Base-by-base conservation (phyloP, 1,140 invertebrate genomes). In the Conopomorpha cramerella region DNA sequence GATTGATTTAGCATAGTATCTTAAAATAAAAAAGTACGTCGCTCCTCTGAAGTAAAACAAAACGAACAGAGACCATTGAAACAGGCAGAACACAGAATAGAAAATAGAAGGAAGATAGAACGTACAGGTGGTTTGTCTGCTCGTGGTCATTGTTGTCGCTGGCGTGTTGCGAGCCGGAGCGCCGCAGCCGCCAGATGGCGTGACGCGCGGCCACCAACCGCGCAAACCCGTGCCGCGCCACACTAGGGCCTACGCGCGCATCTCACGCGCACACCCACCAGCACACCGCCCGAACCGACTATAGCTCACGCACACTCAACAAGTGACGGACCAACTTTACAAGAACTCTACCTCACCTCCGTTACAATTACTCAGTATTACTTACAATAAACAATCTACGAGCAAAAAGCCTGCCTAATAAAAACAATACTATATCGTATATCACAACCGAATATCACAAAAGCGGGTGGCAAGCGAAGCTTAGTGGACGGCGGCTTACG, bases 181-280 rank as follows among this genome's bases (percentile, higher is more conserved):
- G 73, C 46, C 82, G 77, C 51, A 84, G 73, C 50, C 82, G 78
- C 81, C 82, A 84, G 73, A 84, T 81, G 78, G 82, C 83, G 76
- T 83, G 81, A 66, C 82, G 81, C 40, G 82, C 81, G 55, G 82
- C 81, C 79, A 83, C 82, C 54, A 84, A 80, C 62, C 83, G 78
- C 59, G 81, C 81, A 59, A 84, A 79, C 43, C 81, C 80, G 81
- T 84, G 80, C 45, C 81, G 80, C 77, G 82, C 82, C 83, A 83
- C 81, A 39, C 49, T 72, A 50, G 51, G 47, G 51, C 49, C 63
- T 64, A 57, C 39, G 40, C 65, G 59, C 65, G 61, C 61, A 61
- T 55, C 53, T 35, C 38, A 39, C 51, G 47, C 47, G 43, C 36
- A 14, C 52, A 44, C 49, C 33, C 27, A 43, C 42, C 33, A 46